These are phyloP conservation scores for Exaiptasia diaphana DNA, from an alignment of 64 coral and sea anemone species.

Conservation along the genomic window DNA sequence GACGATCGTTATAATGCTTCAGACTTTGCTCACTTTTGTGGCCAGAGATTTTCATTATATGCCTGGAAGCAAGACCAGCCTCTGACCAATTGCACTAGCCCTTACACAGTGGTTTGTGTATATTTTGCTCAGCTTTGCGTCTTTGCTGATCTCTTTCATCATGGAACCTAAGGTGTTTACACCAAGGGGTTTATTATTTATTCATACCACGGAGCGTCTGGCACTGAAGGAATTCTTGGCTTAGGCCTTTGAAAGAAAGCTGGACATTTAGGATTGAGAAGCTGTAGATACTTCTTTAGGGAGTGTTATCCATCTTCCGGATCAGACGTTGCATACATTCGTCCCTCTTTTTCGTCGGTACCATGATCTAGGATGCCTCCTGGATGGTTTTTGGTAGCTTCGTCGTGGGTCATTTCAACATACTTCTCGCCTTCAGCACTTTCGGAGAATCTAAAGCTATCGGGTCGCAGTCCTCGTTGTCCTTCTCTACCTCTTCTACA, in stretches of 20 bases:
- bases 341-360: slow-evolving; percentile 1
- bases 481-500: slow-evolving; percentile 56
- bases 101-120: slow-evolving; percentile 12
- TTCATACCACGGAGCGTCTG: slow-evolving; percentile 2
- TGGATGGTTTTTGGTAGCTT: slow-evolving; percentile 30
- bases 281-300: neutral
- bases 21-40: neutral
- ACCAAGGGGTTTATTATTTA: slow-evolving; percentile 15
- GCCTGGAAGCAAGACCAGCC: neutral
- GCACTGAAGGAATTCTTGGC: neutral
- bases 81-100: neutral
- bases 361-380: slow-evolving; percentile 1
- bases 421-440: slow-evolving; percentile 21
- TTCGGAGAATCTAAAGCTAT: slow-evolving; percentile 37
- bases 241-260: slow-evolving; percentile 18
- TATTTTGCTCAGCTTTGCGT: neutral
- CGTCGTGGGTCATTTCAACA: slow-evolving; percentile 15
- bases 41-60: slow-evolving; percentile 27
- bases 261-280: slow-evolving; percentile 4
- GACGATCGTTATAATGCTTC: slow-evolving; percentile 5
- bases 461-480: slow-evolving; percentile 19
- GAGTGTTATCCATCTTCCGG: neutral
- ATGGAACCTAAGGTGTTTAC: neutral
- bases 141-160: slow-evolving; percentile 11
- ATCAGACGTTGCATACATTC: slow-evolving; percentile 9